These are phyloP conservation scores for Manis crassicaudata DNA, from an alignment of 2,797 vertebrate genomes.

Conservation along the genomic window DNA sequence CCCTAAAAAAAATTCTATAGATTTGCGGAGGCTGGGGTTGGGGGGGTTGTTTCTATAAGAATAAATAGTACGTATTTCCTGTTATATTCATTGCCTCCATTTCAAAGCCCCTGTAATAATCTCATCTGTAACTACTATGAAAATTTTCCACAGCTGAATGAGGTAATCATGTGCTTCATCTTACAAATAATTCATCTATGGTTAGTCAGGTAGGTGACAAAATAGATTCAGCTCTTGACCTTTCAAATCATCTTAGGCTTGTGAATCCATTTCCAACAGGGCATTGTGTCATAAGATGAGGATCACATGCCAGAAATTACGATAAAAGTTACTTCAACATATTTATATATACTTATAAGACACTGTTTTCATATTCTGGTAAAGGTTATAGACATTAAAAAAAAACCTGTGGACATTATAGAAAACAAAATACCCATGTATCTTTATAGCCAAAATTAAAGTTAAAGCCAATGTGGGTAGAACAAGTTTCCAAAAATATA, in stretches of 20 bases:
- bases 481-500: constrained; percentile 64
- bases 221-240: background rate
- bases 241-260: background rate
- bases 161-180: background rate
- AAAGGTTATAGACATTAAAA: constrained; percentile 25
- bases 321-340: background rate
- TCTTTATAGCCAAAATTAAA: constrained; percentile 61
- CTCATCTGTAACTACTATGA: constrained; percentile 23
- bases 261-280: background rate
- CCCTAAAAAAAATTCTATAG: constrained; percentile 27
- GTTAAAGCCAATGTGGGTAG: constrained; percentile 42
- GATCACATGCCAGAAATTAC: background rate
- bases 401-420: background rate
- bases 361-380: constrained; percentile 35
- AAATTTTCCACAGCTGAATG: constrained; percentile 29
- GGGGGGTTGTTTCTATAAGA: background rate
- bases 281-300: background rate
- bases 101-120: constrained; percentile 3
- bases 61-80: background rate
- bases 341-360: constrained; percentile 44
- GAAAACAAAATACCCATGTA: constrained; percentile 39
- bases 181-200: constrained; percentile 23
- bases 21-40: background rate
- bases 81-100: background rate
- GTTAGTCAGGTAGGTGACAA: background rate